These are phyloP conservation scores for Cremastobaeus sp. DNA, from an alignment of 2,888 invertebrate genomes.

Conservation along the genomic window DNA sequence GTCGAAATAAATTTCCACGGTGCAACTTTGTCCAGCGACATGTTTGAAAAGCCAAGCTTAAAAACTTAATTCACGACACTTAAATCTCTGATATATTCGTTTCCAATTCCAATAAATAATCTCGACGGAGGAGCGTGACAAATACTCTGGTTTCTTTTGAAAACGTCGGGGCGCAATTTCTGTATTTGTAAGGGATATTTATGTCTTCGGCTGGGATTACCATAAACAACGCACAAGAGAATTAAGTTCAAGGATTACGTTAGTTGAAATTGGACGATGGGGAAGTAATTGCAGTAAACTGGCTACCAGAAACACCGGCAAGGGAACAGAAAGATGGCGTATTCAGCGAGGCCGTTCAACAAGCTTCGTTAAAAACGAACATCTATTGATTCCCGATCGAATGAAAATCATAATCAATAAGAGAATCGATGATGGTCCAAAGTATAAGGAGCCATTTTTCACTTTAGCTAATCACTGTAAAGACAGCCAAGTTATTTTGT, in stretches of 20 bases:
- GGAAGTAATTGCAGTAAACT: slow-evolving; percentile 72
- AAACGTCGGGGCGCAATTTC: slow-evolving; percentile 72
- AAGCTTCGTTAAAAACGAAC: slow-evolving; percentile 36
- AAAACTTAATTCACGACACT: slow-evolving; percentile 16
- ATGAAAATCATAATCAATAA: slow-evolving; percentile 55
- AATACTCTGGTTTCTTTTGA: slow-evolving; percentile 29
- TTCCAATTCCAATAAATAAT: slow-evolving; percentile 30
- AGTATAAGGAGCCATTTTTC: no score
- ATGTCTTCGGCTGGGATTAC: slow-evolving; percentile 73
- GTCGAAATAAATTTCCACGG: no score
- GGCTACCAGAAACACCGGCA: slow-evolving; percentile 65
- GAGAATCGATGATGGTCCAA: slow-evolving; percentile 32
- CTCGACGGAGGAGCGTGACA: slow-evolving; percentile 23
- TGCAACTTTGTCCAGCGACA: neutral
- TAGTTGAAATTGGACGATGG: slow-evolving; percentile 71
- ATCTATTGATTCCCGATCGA: slow-evolving; percentile 49
- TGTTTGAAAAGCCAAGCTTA: slow-evolving; percentile 5
- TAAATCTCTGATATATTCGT: slow-evolving; percentile 17
- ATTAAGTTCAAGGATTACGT: slow-evolving; percentile 73
- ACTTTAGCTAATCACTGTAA: no score
- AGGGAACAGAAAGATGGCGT: slow-evolving; percentile 65
- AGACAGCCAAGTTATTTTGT: no score
- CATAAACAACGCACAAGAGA: slow-evolving; percentile 75
- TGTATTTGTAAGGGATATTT: slow-evolving; percentile 76
- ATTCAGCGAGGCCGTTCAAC: slow-evolving; percentile 45